Percentiles rank a stretch among this genome's conserved stretches.
These are phyloP conservation scores for Dioctria rufipes DNA, from an alignment of 2,888 invertebrate genomes.

Conservation along the genomic window DNA sequence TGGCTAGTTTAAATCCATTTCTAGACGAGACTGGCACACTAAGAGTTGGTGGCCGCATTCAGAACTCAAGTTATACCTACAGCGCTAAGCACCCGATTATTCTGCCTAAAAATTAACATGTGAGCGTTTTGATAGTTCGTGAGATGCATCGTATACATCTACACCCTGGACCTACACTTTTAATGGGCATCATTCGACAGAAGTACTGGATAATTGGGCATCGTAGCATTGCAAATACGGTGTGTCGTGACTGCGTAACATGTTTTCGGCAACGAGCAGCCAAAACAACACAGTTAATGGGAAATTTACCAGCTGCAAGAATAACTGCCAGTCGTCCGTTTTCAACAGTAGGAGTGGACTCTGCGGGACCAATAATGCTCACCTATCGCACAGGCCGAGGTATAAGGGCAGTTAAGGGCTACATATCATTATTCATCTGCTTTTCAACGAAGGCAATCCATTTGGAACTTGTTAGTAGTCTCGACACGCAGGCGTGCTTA, in stretches of 20 bases:
- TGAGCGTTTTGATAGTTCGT: slow-evolving; percentile 47
- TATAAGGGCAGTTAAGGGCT: slow-evolving; percentile 54
- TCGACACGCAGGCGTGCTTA: neutral
- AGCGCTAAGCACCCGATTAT: slow-evolving; percentile 55
- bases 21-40: slow-evolving; percentile 53
- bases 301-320: slow-evolving; percentile 49
- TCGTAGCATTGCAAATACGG: no score
- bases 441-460: no score
- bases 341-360: slow-evolving; percentile 55
- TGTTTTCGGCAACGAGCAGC: slow-evolving; percentile 54
- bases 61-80: slow-evolving; percentile 50
- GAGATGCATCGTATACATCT: slow-evolving; percentile 61
- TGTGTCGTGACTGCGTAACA: slow-evolving; percentile 19
- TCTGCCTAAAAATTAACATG: slow-evolving; percentile 50
- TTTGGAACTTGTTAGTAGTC: neutral
- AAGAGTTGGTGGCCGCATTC: slow-evolving; percentile 57
- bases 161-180: slow-evolving; percentile 63
- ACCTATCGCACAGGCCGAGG: slow-evolving; percentile 61
- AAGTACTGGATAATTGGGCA: slow-evolving; percentile 42
- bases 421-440: no score
- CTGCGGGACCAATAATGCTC: slow-evolving; percentile 56
- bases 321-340: slow-evolving; percentile 54
- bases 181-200: slow-evolving; percentile 50
- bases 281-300: slow-evolving; percentile 55
- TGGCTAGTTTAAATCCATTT: slow-evolving; percentile 55